Evolutionary conservation across 1,140 invertebrate genomes (phyloP), one percentile per base, ranked within the genome.

Genomic region (Gryon sp.): DNA sequence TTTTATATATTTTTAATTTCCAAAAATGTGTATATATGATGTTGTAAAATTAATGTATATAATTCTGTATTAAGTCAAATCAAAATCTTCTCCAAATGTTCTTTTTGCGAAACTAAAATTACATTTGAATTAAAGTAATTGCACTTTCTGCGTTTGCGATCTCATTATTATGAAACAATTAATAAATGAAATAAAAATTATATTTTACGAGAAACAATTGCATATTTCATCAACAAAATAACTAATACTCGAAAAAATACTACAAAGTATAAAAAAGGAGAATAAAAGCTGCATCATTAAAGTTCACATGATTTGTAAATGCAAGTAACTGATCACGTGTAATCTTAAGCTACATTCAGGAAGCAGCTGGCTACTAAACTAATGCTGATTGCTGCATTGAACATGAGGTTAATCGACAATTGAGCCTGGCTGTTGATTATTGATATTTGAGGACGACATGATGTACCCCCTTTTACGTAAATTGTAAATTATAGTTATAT

Each of bases 361-460:
- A 76, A 76, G 72, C 63, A 76, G 72, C 72, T 76, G 62, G 55
- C 62, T 60, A 40, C 60, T 72, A 62, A 73, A 74, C 70, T 66
- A 65, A 66, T 75, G 46, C 62, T 75, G 62, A 75, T 75, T 75
- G 62, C 41, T 68, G 50, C 41, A 63, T 60, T 57, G 57, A 55
- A 63, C 57, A 30, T 36, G 43, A 63, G 73, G 73, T 76, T 63
- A 76, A 76, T 63, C 55, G 63, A 43, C 73, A 68, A 69, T 76
- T 76, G 63, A 76, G 62, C 72, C 30, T 65, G 45, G 8, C 50
- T 32, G 57, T 76, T 66, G 63, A 55, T 76, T 76, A 76, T 69
- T 65, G 59, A 76, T 76, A 76, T 69, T 63, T 69, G 43, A 76
- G 73, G 30, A 70, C 65, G 28, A 65, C 40, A 59, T 70, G 24